Percentiles rank a stretch among this genome's conserved stretches.
Conservation (phyloP, 2,888 invertebrate genomes). For the Diaprepes abbreviatus region DNA sequence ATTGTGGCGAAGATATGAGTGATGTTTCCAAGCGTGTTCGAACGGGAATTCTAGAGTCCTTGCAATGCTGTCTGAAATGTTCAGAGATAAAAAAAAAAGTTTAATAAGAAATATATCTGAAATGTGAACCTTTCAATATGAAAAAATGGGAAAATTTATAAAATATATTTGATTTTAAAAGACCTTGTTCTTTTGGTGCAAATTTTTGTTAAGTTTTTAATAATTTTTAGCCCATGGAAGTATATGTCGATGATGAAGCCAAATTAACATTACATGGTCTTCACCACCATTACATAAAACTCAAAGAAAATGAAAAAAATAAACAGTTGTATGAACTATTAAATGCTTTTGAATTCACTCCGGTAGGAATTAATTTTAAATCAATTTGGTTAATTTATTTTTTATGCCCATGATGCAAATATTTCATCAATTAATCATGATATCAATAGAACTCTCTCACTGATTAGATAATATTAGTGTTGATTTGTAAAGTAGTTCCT, state of each 20-base stretch:
- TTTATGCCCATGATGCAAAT: constrained; percentile 53
- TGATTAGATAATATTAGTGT: constrained; percentile 57
- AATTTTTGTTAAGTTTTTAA: neutral
- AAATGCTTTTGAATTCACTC: constrained; percentile 98
- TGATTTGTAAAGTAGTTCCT: no score
- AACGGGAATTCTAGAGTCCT: no score
- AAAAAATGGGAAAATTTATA: no score
- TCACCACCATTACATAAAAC: constrained; percentile 98
- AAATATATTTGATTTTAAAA: no score
- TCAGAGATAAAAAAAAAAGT: no score
- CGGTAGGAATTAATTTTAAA: constrained; percentile 73
- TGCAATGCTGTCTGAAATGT: no score
- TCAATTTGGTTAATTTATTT: no score
- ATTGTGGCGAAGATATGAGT: no score
- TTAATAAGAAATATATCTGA: no score
- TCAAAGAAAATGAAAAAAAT: constrained; percentile 99
- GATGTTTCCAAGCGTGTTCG: no score
- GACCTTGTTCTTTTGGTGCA: no score
- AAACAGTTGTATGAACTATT: constrained; percentile 98
- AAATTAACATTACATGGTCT: constrained; percentile 98
- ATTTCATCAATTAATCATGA: constrained; percentile 55
- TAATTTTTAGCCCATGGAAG: constrained; percentile 93
- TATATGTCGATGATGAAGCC: constrained; percentile 99
- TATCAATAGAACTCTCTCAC: constrained; percentile 64
- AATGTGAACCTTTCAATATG: no score